phyloP scores from a whole-genome alignment of 1,140 invertebrate genomes.

The Philopotamus ludificatus region DNA sequence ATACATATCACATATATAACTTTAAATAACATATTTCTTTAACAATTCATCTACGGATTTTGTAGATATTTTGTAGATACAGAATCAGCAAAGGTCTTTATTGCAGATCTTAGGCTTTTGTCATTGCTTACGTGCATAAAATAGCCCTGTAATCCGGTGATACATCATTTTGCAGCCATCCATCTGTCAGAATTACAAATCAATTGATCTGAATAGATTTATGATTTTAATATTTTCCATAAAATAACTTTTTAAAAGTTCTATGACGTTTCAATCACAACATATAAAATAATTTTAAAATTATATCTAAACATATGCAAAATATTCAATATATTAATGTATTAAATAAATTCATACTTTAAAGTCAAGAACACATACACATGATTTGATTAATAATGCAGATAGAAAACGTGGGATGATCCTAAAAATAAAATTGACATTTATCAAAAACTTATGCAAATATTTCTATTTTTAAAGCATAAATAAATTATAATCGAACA shows the following conservation, averaged over 20 bases:
- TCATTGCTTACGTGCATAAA: too few relatives aligned
- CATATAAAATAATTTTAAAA: neutral
- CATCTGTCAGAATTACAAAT: too few relatives aligned
- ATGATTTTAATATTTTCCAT: neutral
- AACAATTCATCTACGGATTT: too few relatives aligned
- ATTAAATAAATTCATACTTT: neutral
- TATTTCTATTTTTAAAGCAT: too few relatives aligned
- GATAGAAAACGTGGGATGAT: neutral
- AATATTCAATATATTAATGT: neutral
- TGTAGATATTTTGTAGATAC: neutral
- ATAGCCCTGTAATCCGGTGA: too few relatives aligned
- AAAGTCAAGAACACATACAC: neutral
- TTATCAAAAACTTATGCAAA: neutral
- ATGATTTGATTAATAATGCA: neutral
- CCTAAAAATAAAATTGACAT: neutral
- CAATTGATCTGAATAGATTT: neutral
- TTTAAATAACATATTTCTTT: too few relatives aligned
- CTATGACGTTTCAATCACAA: neutral
- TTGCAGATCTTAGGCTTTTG: neutral
- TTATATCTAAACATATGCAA: neutral
- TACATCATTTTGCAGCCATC: too few relatives aligned
- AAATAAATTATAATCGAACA: too few relatives aligned
- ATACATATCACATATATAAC: too few relatives aligned
- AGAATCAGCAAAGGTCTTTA: neutral
- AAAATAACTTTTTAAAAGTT: neutral